Percentiles rank a stretch among this genome's conserved stretches.
Conservation (phyloP, 1,140 invertebrate species). For the Vanessa atalanta region DNA sequence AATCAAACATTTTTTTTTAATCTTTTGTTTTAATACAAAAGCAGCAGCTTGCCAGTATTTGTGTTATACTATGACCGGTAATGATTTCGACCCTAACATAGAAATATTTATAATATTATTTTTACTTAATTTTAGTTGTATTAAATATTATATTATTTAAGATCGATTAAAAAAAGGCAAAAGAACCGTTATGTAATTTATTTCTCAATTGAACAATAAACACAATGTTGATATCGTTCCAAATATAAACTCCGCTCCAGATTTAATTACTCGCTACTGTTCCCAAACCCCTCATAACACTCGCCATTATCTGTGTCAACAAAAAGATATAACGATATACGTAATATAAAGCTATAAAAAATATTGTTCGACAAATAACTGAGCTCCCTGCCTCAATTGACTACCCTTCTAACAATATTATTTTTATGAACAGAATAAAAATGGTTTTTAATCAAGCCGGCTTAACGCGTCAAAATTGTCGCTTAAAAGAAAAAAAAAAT, state of each 20-base stretch:
- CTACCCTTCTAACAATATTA: slow-evolving; percentile 63
- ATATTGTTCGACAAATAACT: slow-evolving; percentile 61
- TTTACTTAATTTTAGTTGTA: no score
- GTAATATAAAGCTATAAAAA: slow-evolving; percentile 46
- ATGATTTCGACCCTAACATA: no score
- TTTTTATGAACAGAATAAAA: slow-evolving; percentile 68
- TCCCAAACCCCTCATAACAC: not conserved
- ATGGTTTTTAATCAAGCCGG: slow-evolving; percentile 72
- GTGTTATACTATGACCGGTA: no score
- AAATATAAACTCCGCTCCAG: not conserved
- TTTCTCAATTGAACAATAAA: slow-evolving; percentile 8
- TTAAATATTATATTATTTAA: no score
- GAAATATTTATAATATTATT: no score
- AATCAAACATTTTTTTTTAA: no score
- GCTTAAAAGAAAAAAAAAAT: slow-evolving; percentile 23
- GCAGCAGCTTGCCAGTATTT: no score
- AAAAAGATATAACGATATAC: slow-evolving; percentile 39
- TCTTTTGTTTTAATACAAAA: no score
- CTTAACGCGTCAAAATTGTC: slow-evolving; percentile 52
- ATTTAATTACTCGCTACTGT: slow-evolving; percentile 25
- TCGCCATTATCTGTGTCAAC: slow-evolving; percentile 36
- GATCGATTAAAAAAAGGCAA: not conserved
- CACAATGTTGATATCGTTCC: slow-evolving; percentile 16
- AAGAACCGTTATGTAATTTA: not conserved
- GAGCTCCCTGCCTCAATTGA: slow-evolving; percentile 47